These are phyloP conservation scores for Hydraecia micacea DNA, from an alignment of 2,888 invertebrate genomes.

Conservation along the genomic window DNA sequence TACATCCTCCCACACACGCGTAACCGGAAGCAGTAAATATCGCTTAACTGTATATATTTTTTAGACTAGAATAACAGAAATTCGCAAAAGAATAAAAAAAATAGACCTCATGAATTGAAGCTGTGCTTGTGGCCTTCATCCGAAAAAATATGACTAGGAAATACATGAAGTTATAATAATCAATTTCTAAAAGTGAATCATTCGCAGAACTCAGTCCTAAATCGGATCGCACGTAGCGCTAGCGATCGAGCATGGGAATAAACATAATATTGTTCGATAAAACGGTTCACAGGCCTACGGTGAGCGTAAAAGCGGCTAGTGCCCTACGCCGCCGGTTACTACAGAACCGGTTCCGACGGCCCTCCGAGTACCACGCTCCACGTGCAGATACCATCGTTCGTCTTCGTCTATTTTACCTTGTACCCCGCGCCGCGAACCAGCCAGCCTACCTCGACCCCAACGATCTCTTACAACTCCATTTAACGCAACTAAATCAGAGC, in stretches of 20 bases:
- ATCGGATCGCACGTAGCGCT: conserved; percentile 28
- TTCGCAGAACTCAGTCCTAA: conserved; percentile 23
- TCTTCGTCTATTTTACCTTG: conserved; percentile 86
- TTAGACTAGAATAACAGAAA: conserved; percentile 33
- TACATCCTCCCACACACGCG: conserved; percentile 38
- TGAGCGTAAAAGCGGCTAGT: conserved; percentile 77
- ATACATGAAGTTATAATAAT: background rate
- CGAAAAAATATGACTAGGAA: background rate
- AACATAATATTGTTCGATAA: conserved; percentile 72
- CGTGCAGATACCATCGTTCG: conserved; percentile 85
- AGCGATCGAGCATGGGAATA: conserved; percentile 47
- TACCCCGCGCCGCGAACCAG: conserved; percentile 60
- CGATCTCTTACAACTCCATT: conserved; percentile 59
- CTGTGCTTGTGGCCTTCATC: background rate
- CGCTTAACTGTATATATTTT: conserved; percentile 22
- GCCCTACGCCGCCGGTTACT: conserved; percentile 83
- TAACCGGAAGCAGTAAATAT: conserved; percentile 54
- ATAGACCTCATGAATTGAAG: conserved; percentile 16
- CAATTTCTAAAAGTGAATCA: conserved; percentile 1
- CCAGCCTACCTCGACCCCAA: conserved; percentile 66
- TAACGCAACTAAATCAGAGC: conserved; percentile 55
- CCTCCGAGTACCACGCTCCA: conserved; percentile 76
- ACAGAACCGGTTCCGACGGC: conserved; percentile 82
- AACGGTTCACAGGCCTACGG: conserved; percentile 70
- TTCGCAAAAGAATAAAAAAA: conserved; percentile 6